Conservation (phyloP, 2,113 vertebrate species). For the Microtus richardsoni region DNA sequence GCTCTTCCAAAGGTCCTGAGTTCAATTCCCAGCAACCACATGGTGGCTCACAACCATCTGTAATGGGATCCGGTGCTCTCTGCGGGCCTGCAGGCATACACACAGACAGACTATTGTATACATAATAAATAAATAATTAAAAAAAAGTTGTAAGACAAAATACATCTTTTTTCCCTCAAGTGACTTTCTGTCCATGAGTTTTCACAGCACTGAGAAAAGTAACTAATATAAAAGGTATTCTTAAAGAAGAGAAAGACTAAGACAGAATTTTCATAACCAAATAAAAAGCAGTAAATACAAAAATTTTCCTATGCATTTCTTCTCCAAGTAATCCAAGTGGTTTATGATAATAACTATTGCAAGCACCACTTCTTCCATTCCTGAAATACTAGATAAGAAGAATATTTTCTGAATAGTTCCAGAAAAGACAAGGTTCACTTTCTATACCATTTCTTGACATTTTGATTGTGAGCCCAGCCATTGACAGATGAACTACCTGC, state of each 20-base stretch:
- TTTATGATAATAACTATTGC: neutral
- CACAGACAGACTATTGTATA: too few relatives aligned
- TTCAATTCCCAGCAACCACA: too few relatives aligned
- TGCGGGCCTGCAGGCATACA: too few relatives aligned
- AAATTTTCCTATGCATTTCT: neutral
- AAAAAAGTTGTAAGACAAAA: too few relatives aligned
- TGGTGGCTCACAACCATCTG: too few relatives aligned
- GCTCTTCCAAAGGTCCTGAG: too few relatives aligned
- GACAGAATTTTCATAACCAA: neutral
- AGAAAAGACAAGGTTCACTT: neutral
- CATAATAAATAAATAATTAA: too few relatives aligned
- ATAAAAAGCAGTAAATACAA: neutral
- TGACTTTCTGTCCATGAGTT: neutral
- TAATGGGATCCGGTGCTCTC: too few relatives aligned
- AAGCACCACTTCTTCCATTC: neutral
- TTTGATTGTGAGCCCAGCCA: neutral
- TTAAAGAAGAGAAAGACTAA: neutral
- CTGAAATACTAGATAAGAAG: slow-evolving; percentile 25
- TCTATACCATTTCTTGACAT: neutral
- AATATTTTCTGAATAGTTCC: neutral
- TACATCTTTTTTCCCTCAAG: neutral
- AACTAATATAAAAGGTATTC: neutral
- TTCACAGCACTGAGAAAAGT: neutral
- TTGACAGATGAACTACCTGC: neutral
- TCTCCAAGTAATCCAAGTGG: neutral